Conservation (phyloP, 1,140 invertebrate species). For the Cyclargus thomasi region DNA sequence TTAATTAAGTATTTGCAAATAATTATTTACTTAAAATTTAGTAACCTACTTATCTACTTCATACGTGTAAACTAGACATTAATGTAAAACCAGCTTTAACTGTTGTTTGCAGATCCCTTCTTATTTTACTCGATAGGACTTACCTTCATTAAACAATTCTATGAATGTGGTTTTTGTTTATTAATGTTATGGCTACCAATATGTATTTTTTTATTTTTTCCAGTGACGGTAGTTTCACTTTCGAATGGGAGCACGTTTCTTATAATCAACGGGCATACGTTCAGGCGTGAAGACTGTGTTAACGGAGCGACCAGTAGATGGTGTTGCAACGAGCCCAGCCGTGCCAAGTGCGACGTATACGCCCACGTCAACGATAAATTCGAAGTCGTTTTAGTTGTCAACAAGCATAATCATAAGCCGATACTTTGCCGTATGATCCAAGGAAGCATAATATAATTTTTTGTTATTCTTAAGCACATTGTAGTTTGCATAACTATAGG, state of each 20-base stretch:
- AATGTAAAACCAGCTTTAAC: too few species aligned
- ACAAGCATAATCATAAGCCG: conserved; percentile 52
- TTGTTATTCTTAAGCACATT: conserved; percentile 8
- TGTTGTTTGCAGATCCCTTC: too few species aligned
- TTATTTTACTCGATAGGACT: too few species aligned
- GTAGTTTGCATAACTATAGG: not conserved
- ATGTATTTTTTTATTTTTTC: conserved; percentile 24
- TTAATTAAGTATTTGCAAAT: too few species aligned
- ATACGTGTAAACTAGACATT: too few species aligned
- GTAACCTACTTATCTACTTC: too few species aligned
- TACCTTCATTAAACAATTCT: too few species aligned
- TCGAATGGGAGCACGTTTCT: conserved; percentile 50
- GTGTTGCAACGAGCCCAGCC: conserved; percentile 48
- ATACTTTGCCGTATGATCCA: conserved; percentile 48
- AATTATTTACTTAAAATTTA: too few species aligned
- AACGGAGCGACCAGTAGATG: conserved; percentile 45
- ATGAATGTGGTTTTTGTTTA: too few species aligned
- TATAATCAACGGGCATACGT: conserved; percentile 56
- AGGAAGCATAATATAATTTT: conserved; percentile 40
- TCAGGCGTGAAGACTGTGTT: conserved; percentile 43
- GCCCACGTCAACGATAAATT: conserved; percentile 51
- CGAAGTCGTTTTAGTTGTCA: conserved; percentile 41
- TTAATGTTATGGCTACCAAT: too few species aligned
- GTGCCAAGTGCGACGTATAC: conserved; percentile 49
- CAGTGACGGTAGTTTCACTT: conserved; percentile 53